Evolutionary conservation across 2,797 vertebrate species (phyloP).

Genomic region (Pampus argenteus): DNA sequence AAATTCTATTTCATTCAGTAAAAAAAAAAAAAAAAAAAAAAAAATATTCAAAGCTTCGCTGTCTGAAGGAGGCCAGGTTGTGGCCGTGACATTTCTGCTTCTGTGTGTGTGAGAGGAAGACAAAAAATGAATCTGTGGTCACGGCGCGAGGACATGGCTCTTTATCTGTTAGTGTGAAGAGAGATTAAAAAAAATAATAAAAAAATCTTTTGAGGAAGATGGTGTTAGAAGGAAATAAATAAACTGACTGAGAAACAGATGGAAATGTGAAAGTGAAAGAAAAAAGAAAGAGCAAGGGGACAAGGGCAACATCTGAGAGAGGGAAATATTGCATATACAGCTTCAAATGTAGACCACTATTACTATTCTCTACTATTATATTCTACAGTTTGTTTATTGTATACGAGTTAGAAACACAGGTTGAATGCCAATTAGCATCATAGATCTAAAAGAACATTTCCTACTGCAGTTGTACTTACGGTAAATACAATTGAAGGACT

Average conservation of each 20-base stretch:
- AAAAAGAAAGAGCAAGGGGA: neutral
- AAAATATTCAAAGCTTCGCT: constrained; percentile 17
- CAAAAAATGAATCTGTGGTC: constrained; percentile 15
- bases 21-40: too few relatives aligned
- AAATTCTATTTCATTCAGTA: constrained; percentile 1
- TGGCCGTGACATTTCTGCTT: constrained; percentile 38
- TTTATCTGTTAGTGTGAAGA: constrained; percentile 8
- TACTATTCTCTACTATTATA: too few relatives aligned
- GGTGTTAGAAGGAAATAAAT: neutral
- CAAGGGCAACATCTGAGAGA: neutral
- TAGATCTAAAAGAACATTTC: too few relatives aligned
- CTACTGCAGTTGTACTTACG: too few relatives aligned
- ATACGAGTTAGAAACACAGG: neutral
- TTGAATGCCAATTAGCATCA: too few relatives aligned
- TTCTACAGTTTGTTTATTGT: too few relatives aligned
- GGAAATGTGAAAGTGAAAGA: constrained; percentile 8
- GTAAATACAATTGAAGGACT: neutral
- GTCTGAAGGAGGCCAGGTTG: constrained; percentile 8
- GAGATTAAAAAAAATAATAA: neutral
- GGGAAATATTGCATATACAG: neutral
- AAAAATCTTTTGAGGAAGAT: constrained; percentile 21
- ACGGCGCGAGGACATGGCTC: constrained; percentile 15
- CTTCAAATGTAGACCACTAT: neutral
- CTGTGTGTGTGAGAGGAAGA: neutral
- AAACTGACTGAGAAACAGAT: constrained; percentile 2